These are phyloP conservation scores for Lordiphosa clarofinis DNA, from an alignment of 1,140 invertebrate species.

Conservation along the genomic window DNA sequence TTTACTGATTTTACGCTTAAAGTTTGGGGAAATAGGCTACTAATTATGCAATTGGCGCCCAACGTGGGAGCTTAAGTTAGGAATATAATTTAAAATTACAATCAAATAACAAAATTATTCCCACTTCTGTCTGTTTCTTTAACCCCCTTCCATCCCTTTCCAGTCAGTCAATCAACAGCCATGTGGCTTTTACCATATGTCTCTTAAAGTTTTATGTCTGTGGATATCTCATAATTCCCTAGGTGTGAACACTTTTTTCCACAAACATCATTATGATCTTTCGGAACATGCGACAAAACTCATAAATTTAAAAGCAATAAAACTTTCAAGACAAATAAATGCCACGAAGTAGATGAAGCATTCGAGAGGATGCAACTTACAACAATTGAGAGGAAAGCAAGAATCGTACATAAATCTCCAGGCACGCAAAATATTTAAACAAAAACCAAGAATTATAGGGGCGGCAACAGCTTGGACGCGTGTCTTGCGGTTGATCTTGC, in stretches of 20 bases:
- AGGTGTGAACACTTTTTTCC: slow-evolving; percentile 58
- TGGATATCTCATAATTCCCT: slow-evolving; percentile 35
- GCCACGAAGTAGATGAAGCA: slow-evolving; percentile 46
- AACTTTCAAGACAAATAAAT: slow-evolving; percentile 79
- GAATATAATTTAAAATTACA: too few species aligned
- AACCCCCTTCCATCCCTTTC: not conserved
- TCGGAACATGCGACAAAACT: slow-evolving; percentile 41
- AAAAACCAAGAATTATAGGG: slow-evolving; percentile 29
- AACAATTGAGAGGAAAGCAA: too few species aligned
- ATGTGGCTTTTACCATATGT: slow-evolving; percentile 20
- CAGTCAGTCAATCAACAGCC: slow-evolving; percentile 50
- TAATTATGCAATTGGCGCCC: too few species aligned
- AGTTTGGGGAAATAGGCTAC: too few species aligned
- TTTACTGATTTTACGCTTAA: too few species aligned
- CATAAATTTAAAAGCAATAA: slow-evolving; percentile 78
- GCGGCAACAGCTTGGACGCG: slow-evolving; percentile 34
- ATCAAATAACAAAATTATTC: too few species aligned
- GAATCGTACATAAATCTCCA: slow-evolving; percentile 55
- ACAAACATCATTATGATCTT: too few species aligned
- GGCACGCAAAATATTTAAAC: slow-evolving; percentile 72
- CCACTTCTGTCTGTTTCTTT: too few species aligned
- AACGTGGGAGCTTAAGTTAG: too few species aligned
- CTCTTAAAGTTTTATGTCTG: slow-evolving; percentile 1
- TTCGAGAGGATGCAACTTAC: slow-evolving; percentile 14
- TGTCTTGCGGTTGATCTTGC: slow-evolving; percentile 51